phyloP scores from a whole-genome alignment of 2,113 vertebrate genomes.

The Ailuropoda melanoleuca region DNA sequence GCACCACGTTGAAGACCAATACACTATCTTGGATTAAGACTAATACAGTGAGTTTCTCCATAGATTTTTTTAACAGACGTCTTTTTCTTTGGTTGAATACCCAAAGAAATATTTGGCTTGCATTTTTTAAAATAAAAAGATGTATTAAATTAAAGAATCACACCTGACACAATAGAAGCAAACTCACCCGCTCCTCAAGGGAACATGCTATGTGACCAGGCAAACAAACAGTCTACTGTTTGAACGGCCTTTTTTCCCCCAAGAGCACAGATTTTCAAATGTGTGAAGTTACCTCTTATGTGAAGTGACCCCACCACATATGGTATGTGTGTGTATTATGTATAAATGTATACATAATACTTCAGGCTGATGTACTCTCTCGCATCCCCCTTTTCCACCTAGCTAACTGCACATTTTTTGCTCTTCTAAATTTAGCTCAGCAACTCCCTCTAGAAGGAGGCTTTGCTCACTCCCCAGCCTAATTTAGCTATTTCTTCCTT shows the following conservation, averaged over 20 bases:
- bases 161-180: neutral
- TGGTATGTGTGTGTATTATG: neutral
- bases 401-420: neutral
- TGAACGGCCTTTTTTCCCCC: neutral
- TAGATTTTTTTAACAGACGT: neutral
- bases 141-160: neutral
- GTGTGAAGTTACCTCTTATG: neutral
- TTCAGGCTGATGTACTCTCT: neutral
- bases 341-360: neutral
- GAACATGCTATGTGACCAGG: neutral
- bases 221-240: neutral
- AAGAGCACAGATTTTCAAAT: slow-evolving; percentile 16
- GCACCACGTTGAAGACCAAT: neutral
- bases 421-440: slow-evolving; percentile 21
- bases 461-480: neutral
- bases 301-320: neutral
- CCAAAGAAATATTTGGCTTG: neutral
- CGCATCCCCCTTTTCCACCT: neutral
- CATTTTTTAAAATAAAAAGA: neutral
- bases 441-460: neutral
- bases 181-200: neutral
- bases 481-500: neutral
- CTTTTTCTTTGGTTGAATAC: neutral
- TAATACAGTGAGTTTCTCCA: neutral
- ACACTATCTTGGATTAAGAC: neutral